Evolutionary conservation across 2,797 vertebrate species (phyloP), one percentile per base, ranked within the genome.

Genomic region (Aldrovandia affinis): DNA sequence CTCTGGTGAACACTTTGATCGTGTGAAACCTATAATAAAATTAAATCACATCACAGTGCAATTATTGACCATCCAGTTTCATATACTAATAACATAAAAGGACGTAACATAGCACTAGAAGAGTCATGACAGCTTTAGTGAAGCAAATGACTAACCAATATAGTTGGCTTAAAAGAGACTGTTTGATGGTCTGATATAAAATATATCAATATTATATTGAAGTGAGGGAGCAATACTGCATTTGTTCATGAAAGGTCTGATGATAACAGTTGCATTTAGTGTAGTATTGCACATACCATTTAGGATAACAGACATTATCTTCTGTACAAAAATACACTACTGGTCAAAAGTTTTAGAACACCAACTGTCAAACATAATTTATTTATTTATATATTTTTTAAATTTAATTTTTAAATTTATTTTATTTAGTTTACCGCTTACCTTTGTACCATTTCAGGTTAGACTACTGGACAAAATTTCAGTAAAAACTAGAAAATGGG

Each of bases 1-100:
- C 89, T 92, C 59, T 95, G 94, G 50, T 95, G 94, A 87, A 91
- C 80, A 83, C 91, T 93, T 86, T 95, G 91, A 89, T 95, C 94
- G 3, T 90, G 91, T 78, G 87, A 90, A 86, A 93, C 90, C 96
- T 96, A 90, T 63, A 88, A 88, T 86, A 86, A 88, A 80, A 89
- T 42, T 63, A 78, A 25, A 59, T 70, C 6, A 86, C 88, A 86
- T 86, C 44, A n/a, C n/a, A 44, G 39, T 42, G 83, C 25, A 47
- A 15, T 20, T 80, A 30, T 50, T n/a, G 50, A 55, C 78, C 39
- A 83, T 80, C 61, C 65, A 14, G 81, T 85, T 82, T 81, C 36
- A 54, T 22, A 81, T 15, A 25, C 14, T 39, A 30, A 65, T 25
- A 15, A 33, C 55, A 47, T 15, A 50, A 61, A 39, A n/a, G 44